phyloP scores from a whole-genome alignment of 92 coral and sea anemone species.

The Blastomussa wellsi region DNA sequence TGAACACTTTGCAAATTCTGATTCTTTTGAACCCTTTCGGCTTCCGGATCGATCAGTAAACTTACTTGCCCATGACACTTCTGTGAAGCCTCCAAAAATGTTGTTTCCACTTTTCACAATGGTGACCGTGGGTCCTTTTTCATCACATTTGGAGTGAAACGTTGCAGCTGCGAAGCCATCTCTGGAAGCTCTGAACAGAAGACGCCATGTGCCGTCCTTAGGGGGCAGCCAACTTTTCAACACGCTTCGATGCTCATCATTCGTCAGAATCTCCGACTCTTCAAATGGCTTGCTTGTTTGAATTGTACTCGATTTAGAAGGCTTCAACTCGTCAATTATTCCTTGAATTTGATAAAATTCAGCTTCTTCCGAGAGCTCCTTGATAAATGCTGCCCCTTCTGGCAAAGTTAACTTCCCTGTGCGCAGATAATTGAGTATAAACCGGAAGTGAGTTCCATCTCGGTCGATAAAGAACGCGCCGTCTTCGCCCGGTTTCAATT shows the following conservation, averaged over 20 bases:
- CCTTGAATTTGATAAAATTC: neutral
- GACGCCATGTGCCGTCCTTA: neutral
- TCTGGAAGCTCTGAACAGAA: slow-evolving; percentile 35
- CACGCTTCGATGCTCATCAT: slow-evolving; percentile 25
- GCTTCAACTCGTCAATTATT: neutral
- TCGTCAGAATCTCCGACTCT: slow-evolving; percentile 34
- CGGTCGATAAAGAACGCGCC: slow-evolving; percentile 78
- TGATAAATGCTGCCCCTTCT: slow-evolving; percentile 21
- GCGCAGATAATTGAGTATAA: slow-evolving; percentile 60
- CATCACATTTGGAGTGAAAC: slow-evolving; percentile 45
- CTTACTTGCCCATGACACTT: slow-evolving; percentile 45
- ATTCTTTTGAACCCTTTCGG: too few species aligned
- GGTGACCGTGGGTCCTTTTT: slow-evolving; percentile 48
- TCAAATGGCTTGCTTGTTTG: neutral
- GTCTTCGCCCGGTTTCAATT: slow-evolving; percentile 65
- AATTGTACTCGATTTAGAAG: neutral
- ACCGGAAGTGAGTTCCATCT: slow-evolving; percentile 68
- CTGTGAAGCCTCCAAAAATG: slow-evolving; percentile 57
- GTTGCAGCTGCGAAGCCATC: slow-evolving; percentile 32
- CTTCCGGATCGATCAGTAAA: neutral
- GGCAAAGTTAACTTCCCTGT: slow-evolving; percentile 56
- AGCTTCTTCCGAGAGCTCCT: neutral
- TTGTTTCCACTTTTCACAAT: slow-evolving; percentile 39
- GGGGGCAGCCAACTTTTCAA: slow-evolving; percentile 12
- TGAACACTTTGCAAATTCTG: too few species aligned